Evolutionary conservation across 1,140 invertebrate species (phyloP), one percentile per base, ranked within the genome.

Genomic region (Anagrus nilaparvatae): DNA sequence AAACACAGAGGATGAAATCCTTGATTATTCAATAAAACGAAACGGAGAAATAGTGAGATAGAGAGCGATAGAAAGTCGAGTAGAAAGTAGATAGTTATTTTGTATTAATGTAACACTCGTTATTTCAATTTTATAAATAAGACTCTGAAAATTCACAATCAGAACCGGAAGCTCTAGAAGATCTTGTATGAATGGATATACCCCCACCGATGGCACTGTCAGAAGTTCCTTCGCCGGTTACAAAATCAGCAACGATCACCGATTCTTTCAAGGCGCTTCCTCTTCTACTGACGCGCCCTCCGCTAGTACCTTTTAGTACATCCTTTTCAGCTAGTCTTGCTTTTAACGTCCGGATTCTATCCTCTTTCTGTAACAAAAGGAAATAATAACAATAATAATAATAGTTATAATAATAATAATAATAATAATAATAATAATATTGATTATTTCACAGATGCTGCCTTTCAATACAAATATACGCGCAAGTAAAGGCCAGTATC

Each of bases 81-180:
- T n/a, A n/a, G n/a, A n/a, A n/a, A n/a, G n/a, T n/a, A n/a, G n/a
- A n/a, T n/a, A n/a, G n/a, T n/a, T n/a, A n/a, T n/a, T n/a, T n/a
- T n/a, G n/a, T n/a, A n/a, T n/a, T n/a, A n/a, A n/a, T n/a, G n/a
- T n/a, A n/a, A n/a, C n/a, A n/a, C n/a, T n/a, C n/a, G n/a, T n/a
- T n/a, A n/a, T n/a, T n/a, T n/a, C n/a, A n/a, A n/a, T 36, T 46
- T 77, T 80, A 88, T 46, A 88, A 72, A 61, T 89, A 90, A 52
- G 85, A 88, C 60, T 89, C 87, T 38, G 85, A 88, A 60, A 88
- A 86, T 60, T 89, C 85, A 58, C 84, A 75, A 65, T 88, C 85
- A 30, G 85, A 86, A 54, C 79, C 78, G 60, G 81, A 83, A 55
- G 80, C 81, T 50, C 80, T 72, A 25, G 83, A 84, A 35, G 82